phyloP scores from a whole-genome alignment of 2,797 vertebrate species.

The Leontocebus nigricollis region DNA sequence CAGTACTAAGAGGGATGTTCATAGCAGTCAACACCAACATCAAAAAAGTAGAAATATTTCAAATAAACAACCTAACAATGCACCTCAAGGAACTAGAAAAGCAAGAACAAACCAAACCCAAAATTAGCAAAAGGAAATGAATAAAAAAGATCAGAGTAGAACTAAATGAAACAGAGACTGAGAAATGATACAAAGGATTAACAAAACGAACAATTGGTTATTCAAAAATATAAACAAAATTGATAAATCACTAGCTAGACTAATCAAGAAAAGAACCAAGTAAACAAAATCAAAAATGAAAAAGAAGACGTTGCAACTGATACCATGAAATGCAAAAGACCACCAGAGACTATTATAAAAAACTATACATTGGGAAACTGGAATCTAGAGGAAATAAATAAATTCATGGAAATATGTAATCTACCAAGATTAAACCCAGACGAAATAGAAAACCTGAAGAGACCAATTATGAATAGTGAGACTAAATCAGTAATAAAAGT shows the following conservation, averaged over 20 bases:
- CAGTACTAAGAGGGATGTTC: not conserved
- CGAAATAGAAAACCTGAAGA: not conserved
- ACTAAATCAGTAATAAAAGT: not conserved
- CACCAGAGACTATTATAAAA: not conserved
- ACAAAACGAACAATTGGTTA: not conserved
- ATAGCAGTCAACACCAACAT: not conserved
- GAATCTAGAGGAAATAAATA: not conserved
- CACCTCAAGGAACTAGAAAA: not conserved
- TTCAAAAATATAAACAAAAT: not conserved
- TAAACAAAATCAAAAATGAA: not conserved
- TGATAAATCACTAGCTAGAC: not conserved
- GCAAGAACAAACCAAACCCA: not conserved
- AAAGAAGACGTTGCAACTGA: not conserved
- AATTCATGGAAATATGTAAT: constrained; percentile 22
- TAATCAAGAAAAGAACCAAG: not conserved
- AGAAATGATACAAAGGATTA: not conserved
- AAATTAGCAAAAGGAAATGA: not conserved
- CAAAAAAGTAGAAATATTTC: not conserved
- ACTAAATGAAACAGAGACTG: not conserved
- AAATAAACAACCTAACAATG: not conserved
- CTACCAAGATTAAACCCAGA: not conserved
- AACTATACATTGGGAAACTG: not conserved
- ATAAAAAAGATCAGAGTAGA: not conserved
- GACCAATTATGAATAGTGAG: not conserved
- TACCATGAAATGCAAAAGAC: not conserved